phyloP scores from a whole-genome alignment of 1,140 invertebrate genomes.

The Zelostemma sp. region DNA sequence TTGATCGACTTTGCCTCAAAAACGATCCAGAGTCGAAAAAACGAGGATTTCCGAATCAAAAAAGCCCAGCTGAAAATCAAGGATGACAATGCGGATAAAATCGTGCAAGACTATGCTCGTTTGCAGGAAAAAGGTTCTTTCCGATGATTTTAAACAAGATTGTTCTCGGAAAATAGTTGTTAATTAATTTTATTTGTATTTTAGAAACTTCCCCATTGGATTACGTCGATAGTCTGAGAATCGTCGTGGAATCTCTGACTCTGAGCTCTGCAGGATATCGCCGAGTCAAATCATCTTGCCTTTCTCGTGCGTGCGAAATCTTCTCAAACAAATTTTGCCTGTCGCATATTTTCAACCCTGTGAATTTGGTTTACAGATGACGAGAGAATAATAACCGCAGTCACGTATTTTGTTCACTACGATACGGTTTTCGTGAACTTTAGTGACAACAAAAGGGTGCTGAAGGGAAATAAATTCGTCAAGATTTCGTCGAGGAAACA shows the following conservation, averaged over 20 bases:
- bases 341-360: not conserved
- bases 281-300: constrained; percentile 57
- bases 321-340: not conserved
- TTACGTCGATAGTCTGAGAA: constrained; percentile 53
- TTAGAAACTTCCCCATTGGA: constrained; percentile 44
- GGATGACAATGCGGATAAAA: constrained; percentile 1
- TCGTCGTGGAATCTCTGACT: constrained; percentile 55
- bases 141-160: too few relatives aligned
- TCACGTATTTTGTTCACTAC: constrained; percentile 61
- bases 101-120: constrained; percentile 3
- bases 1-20: constrained; percentile 49
- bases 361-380: constrained; percentile 40
- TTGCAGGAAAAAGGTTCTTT: not conserved
- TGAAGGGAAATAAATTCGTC: constrained; percentile 46
- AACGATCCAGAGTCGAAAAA: constrained; percentile 19
- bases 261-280: constrained; percentile 60
- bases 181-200: constrained; percentile 16
- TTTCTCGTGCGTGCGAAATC: constrained; percentile 47
- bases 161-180: too few relatives aligned
- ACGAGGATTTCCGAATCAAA: not conserved
- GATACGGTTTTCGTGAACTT: constrained; percentile 43
- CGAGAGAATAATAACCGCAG: constrained; percentile 38
- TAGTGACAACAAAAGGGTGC: constrained; percentile 47
- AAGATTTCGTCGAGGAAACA: constrained; percentile 58
- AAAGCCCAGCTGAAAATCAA: not conserved